Evolutionary conservation across 2,888 invertebrate genomes (phyloP), one percentile per base, ranked within the genome.

Genomic region (Taenaris catops): DNA sequence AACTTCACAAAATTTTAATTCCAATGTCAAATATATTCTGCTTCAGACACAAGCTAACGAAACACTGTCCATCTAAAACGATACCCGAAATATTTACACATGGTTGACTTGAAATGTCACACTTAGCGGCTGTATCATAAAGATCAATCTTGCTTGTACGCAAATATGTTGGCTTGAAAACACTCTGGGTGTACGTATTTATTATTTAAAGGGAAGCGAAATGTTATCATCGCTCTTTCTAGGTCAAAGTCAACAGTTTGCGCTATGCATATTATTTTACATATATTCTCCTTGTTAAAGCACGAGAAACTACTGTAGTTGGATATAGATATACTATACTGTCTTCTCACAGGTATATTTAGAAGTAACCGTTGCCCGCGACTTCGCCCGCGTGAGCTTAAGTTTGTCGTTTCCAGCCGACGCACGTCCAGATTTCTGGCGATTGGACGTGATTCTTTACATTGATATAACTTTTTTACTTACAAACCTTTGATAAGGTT

Each of bases 141-240:
- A 31, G 31, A 8, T 7, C 7, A 37, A 34, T 26, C 34, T 36
- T 23, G 36, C 4, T 23, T 40, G 39, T 4, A 26, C 20, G 18
- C 25, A 5, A 10, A 6, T 11, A 9, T 11, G 17, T 32, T 6
- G 12, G 19, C 17, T 34, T 8, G 16, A 8, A 43, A 45, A 41
- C 32, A 36, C 43, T 43, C 42, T 38, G 32, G 27, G 24, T 43
- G 16, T 33, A 34, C 38, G 24, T 38, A 41, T 45, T 41, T 48
- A 45, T 45, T 45, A 48, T 45, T 45, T 38, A 38, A 41, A 37
- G 34, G 38, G 20, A 31, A 25, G 34, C 37, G 34, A 37, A 35
- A 34, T 25, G 36, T 28, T 39, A 37, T 36, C 25, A 36, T 28
- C 29, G 34, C 28, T 27, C 21, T 39, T 40, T 43, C 39, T 41